phyloP scores from a whole-genome alignment of 2,797 vertebrate genomes.

The Calcarius lapponicus region DNA sequence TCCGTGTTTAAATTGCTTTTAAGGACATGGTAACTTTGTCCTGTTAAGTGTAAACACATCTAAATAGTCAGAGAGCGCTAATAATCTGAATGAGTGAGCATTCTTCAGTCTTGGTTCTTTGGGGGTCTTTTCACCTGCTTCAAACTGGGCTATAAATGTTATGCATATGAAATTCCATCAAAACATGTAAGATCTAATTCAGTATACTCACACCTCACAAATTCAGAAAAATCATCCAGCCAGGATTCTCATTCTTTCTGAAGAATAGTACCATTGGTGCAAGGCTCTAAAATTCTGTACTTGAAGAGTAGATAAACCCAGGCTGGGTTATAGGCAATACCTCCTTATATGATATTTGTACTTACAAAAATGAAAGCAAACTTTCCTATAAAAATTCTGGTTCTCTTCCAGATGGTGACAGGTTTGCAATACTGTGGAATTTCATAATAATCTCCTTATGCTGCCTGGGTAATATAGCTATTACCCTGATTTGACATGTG shows the following conservation, averaged over 20 bases:
- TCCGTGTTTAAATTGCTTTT: neutral
- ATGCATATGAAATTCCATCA: neutral
- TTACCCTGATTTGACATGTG: conserved; percentile 50
- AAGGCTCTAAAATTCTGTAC: neutral
- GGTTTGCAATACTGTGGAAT: neutral
- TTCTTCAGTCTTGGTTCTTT: neutral
- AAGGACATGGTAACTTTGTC: neutral
- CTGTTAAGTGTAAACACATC: neutral
- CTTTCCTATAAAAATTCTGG: neutral
- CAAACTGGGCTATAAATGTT: neutral
- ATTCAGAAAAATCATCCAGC: neutral
- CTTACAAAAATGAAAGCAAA: neutral
- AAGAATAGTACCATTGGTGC: neutral
- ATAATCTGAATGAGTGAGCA: neutral
- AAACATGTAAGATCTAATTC: neutral
- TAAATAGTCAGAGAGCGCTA: neutral
- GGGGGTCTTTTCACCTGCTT: neutral
- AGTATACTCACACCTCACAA: neutral
- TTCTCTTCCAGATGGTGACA: neutral
- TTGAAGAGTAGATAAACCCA: neutral
- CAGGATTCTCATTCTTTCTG: neutral
- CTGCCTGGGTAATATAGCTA: conserved; percentile 41
- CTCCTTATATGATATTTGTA: neutral
- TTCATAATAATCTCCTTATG: conserved; percentile 34
- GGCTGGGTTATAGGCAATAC: neutral